phyloP scores from a whole-genome alignment of 2,797 vertebrate species.

The Paguma larvata region DNA sequence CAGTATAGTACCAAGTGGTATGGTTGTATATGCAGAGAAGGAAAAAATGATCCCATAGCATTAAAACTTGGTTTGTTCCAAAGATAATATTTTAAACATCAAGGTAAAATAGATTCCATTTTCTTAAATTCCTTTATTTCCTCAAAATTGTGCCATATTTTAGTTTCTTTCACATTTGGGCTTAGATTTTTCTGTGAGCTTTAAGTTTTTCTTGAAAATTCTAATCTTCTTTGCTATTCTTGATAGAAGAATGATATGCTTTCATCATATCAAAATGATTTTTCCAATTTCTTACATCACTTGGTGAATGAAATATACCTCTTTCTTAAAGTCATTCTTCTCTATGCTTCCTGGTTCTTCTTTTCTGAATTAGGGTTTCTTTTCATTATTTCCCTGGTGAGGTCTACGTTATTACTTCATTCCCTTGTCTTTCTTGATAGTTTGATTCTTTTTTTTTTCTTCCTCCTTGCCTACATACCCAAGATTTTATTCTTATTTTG shows the following conservation, averaged over 20 bases:
- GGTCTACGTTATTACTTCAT: not conserved
- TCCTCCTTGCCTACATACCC: not conserved
- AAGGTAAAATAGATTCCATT: not conserved
- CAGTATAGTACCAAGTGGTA: not conserved
- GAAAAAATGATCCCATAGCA: not conserved
- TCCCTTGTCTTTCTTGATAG: not conserved
- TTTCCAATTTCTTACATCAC: not conserved
- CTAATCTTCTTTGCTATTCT: not conserved
- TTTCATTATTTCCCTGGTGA: not conserved
- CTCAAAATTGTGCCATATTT: not conserved
- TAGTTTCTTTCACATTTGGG: not conserved
- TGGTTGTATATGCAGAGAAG: not conserved
- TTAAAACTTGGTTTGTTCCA: not conserved
- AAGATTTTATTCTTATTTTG: not conserved
- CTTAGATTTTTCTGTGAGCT: not conserved
- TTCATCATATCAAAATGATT: not conserved
- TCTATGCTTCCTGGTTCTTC: not conserved
- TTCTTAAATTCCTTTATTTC: not conserved
- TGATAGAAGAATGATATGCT: not conserved
- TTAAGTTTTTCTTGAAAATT: constrained; percentile 41
- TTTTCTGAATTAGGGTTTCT: not conserved
- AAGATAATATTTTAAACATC: not conserved
- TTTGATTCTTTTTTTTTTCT: not conserved
- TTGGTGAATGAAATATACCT: not conserved
- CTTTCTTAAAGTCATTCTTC: not conserved